Base-by-base conservation (phyloP, 2,888 invertebrate species). In the Laspeyria flexula region DNA sequence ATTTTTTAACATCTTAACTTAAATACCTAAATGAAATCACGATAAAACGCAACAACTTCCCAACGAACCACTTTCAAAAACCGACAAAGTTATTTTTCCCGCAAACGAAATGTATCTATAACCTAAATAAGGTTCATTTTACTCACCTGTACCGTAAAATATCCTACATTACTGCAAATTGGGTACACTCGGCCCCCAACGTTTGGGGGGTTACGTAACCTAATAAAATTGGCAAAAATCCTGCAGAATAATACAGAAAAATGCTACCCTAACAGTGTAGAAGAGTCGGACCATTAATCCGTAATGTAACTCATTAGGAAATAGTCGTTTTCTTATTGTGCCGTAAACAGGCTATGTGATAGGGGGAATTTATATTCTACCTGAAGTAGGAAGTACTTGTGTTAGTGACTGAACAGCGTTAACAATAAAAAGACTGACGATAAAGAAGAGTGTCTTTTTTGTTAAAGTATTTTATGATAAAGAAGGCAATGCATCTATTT, bases 131-230 rank as follows among this genome's bases (percentile, higher is more conserved):
- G 64, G 64, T 64, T 56, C 57, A 65, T 69, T 75, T 65, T 67
- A 57, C 60, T 69, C 67, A 74, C 72, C 71, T 73, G 61, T 64
- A 46, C 63, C 58, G 65, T 76, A 73, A 78, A 79, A 77, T 74
- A 75, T 67, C 77, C 71, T 75, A 77, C 76, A 81, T 83, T 83
- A 85, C 75, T 80, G 79, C 79, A 80, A 82, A 84, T 83, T 82
- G 81, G 77, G 71, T 74, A 71, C 76, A 74, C 73, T 76, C 74
- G 49, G 50, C 44, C 54, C 51, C 46, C 46, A 42, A 31, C 55
- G 54, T 59, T 68, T 65, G 65, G 62, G 63, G 62, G 57, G 70
- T 71, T 65, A 62, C 67, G 68, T 79, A 81, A 83, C 77, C 66
- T 71, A 77, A 81, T 79, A 80, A 81, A 76, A 77, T 65, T 64